These are phyloP conservation scores for Notodonta dromedarius DNA, from an alignment of 2,888 invertebrate species.

Conservation along the genomic window DNA sequence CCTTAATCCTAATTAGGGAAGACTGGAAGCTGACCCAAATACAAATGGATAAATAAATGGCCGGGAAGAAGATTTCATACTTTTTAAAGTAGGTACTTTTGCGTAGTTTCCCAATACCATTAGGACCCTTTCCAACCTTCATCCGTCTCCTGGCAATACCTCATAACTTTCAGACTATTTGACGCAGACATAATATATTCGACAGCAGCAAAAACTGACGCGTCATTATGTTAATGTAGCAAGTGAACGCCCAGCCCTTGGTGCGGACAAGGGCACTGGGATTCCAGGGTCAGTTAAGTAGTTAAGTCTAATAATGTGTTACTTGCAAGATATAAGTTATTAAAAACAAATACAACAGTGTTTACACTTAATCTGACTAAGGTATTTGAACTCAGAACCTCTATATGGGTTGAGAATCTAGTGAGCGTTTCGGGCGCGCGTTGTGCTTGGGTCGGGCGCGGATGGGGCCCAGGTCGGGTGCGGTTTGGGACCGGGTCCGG, in stretches of 20 bases:
- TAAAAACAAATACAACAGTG: too few relatives aligned
- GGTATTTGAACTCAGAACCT: too few relatives aligned
- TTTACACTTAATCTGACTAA: too few relatives aligned
- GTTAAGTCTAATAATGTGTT: neutral
- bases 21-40: too few relatives aligned
- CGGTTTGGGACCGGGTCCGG: too few relatives aligned
- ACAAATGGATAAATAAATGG: too few relatives aligned
- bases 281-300: neutral
- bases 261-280: neutral
- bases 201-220: constrained; percentile 10
- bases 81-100: neutral
- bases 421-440: too few relatives aligned
- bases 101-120: neutral
- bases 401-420: too few relatives aligned
- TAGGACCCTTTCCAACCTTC: constrained; percentile 2
- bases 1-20: too few relatives aligned
- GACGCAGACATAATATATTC: constrained; percentile 20
- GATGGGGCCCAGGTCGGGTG: too few relatives aligned
- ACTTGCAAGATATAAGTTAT: too few relatives aligned
- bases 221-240: constrained; percentile 30
- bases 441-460: too few relatives aligned
- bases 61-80: neutral
- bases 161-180: constrained; percentile 34
- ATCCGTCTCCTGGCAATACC: neutral
- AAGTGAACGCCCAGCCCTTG: neutral